Percentiles rank a stretch among this genome's conserved stretches.
These are phyloP conservation scores for Neolamprologus ventralis DNA, from an alignment of 2,113 vertebrate species.

Conservation along the genomic window DNA sequence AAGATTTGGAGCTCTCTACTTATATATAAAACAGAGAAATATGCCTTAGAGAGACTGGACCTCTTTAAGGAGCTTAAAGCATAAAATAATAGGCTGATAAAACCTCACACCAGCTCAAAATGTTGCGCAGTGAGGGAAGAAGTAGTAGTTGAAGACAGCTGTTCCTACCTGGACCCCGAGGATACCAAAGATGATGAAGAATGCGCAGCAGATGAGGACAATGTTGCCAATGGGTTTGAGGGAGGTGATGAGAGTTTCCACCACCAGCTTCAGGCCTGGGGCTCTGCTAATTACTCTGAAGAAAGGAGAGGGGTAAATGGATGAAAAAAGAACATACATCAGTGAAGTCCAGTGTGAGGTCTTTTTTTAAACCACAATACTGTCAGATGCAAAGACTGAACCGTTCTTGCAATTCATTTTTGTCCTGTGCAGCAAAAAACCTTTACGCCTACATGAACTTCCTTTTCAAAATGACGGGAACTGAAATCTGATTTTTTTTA, in stretches of 20 bases:
- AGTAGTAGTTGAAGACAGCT: background rate
- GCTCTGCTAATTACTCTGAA: constrained; percentile 92
- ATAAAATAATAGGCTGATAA: constrained; percentile 24
- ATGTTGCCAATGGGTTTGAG: constrained; percentile 98
- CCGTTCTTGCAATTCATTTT: background rate
- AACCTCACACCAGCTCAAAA: background rate
- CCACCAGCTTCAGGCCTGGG: constrained; percentile 93
- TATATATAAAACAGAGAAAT: background rate
- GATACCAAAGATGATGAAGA: constrained; percentile 99
- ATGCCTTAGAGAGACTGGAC: background rate
- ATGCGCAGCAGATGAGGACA: constrained; percentile 96
- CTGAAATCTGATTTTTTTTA: background rate
- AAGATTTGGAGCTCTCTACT: background rate
- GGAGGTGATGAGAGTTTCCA: constrained; percentile 97
- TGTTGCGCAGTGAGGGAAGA: background rate
- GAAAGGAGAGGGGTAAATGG: background rate
- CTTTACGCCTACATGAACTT: background rate
- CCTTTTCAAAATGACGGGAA: background rate
- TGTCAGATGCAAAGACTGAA: background rate
- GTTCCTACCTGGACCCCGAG: constrained; percentile 90
- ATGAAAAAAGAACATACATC: background rate
- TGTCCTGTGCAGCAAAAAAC: background rate
- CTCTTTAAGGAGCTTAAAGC: background rate
- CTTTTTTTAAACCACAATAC: background rate
- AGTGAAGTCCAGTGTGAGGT: background rate